phyloP scores from a whole-genome alignment of 1,140 invertebrate genomes.

The Hyles euphorbiae region DNA sequence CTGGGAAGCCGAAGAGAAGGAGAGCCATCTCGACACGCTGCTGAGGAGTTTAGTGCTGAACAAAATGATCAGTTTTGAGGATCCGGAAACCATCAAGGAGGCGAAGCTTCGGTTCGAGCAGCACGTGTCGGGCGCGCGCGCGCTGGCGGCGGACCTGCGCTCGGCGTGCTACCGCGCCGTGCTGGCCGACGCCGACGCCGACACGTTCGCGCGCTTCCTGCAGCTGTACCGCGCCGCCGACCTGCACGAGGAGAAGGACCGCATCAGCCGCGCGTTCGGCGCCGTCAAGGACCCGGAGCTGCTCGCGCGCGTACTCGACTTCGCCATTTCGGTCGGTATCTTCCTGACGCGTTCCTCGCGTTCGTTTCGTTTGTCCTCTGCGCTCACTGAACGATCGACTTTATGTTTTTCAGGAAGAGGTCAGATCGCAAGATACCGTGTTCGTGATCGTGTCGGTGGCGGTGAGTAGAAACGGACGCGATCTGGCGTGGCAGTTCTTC shows the following conservation, averaged over 20 bases:
- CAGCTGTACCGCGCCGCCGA: conserved; percentile 90
- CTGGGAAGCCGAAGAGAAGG: conserved; percentile 84
- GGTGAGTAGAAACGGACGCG: conserved; percentile 84
- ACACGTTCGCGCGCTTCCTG: conserved; percentile 86
- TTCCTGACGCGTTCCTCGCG: background rate
- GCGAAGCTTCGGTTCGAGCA: conserved; percentile 83
- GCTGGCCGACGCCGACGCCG: conserved; percentile 82
- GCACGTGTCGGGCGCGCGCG: conserved; percentile 79
- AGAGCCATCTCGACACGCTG: conserved; percentile 90
- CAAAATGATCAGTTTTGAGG: conserved; percentile 87
- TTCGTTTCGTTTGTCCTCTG: no score
- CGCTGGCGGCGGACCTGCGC: conserved; percentile 91
- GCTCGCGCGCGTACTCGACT: conserved; percentile 88
- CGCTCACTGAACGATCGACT: no score
- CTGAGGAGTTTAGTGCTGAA: conserved; percentile 89
- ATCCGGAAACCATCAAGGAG: conserved; percentile 84
- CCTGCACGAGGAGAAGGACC: conserved; percentile 94
- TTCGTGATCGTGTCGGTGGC: conserved; percentile 92
- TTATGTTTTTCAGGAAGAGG: conserved; percentile 82
- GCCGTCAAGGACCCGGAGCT: conserved; percentile 82
- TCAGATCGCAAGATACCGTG: conserved; percentile 92
- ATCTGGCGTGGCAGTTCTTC: conserved; percentile 93
- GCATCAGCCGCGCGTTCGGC: conserved; percentile 89
- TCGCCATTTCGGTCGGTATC: conserved; percentile 85
- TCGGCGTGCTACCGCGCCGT: conserved; percentile 91